These are phyloP conservation scores for Aplocera efformata DNA, from an alignment of 2,888 invertebrate species.

Conservation along the genomic window DNA sequence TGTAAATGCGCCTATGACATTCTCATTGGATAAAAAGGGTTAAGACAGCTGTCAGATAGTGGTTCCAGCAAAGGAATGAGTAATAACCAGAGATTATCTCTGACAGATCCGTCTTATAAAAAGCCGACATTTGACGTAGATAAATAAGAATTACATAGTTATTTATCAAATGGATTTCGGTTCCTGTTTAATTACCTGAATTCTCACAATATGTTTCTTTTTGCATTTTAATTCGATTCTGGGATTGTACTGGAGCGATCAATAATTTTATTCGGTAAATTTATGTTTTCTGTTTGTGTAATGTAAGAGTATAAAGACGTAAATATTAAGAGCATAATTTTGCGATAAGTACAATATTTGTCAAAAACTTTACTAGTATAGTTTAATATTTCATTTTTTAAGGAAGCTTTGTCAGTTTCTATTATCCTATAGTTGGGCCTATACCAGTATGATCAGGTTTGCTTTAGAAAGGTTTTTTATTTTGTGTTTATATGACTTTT, in stretches of 20 bases:
- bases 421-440: too few species aligned
- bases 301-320: too few species aligned
- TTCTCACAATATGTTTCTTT: conserved; percentile 73
- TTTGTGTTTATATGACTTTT: too few species aligned
- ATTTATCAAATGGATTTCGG: conserved; percentile 62
- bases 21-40: conserved; percentile 79
- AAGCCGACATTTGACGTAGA: conserved; percentile 74
- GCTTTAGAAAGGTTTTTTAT: too few species aligned
- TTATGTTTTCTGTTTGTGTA: too few species aligned
- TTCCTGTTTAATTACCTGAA: conserved; percentile 74
- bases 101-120: conserved; percentile 78
- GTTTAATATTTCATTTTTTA: too few species aligned
- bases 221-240: conserved; percentile 11
- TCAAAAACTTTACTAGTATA: too few species aligned
- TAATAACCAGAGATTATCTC: conserved; percentile 73
- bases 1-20: conserved; percentile 71
- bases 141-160: conserved; percentile 73
- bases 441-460: too few species aligned
- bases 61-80: conserved; percentile 71
- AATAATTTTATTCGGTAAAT: too few species aligned
- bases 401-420: too few species aligned
- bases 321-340: too few species aligned
- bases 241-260: conserved; percentile 1
- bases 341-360: too few species aligned
- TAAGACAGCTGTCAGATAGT: conserved; percentile 77